Conservation (phyloP, 2,113 vertebrate genomes). For the Ophthalmolycus amberensis region DNA sequence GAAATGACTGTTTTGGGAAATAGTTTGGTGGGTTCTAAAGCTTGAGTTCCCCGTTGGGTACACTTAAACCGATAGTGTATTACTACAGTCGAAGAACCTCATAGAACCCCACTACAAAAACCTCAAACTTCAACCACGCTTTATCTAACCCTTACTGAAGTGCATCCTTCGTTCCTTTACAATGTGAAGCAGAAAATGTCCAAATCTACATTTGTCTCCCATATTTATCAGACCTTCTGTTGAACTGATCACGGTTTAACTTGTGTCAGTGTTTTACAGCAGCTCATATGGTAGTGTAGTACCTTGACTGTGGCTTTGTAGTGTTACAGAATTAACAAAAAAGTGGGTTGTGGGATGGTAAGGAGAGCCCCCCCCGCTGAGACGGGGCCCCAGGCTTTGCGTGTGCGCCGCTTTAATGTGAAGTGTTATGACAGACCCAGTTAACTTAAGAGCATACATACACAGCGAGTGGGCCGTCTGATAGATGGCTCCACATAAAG, state of each 20-base stretch:
- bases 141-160: background rate
- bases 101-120: too few species aligned
- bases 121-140: background rate
- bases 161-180: background rate
- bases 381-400: slow-evolving; percentile 33
- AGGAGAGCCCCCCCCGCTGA: slow-evolving; percentile 52
- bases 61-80: too few species aligned
- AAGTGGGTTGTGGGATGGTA: slow-evolving; percentile 41
- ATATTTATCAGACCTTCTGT: background rate
- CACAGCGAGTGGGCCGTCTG: slow-evolving; percentile 43
- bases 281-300: background rate
- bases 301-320: slow-evolving; percentile 26
- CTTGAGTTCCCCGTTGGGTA: too few species aligned
- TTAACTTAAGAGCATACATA: slow-evolving; percentile 63
- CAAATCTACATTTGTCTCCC: background rate
- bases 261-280: background rate
- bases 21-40: too few species aligned
- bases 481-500: slow-evolving; percentile 40
- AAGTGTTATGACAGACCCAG: slow-evolving; percentile 64
- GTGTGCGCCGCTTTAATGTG: slow-evolving; percentile 37
- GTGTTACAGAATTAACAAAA: slow-evolving; percentile 56
- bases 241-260: background rate
- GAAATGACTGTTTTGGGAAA: too few species aligned
- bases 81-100: too few species aligned
- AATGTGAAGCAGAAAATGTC: background rate